Conservation (phyloP, 2,888 invertebrate species). For the Trichacis sp. region DNA sequence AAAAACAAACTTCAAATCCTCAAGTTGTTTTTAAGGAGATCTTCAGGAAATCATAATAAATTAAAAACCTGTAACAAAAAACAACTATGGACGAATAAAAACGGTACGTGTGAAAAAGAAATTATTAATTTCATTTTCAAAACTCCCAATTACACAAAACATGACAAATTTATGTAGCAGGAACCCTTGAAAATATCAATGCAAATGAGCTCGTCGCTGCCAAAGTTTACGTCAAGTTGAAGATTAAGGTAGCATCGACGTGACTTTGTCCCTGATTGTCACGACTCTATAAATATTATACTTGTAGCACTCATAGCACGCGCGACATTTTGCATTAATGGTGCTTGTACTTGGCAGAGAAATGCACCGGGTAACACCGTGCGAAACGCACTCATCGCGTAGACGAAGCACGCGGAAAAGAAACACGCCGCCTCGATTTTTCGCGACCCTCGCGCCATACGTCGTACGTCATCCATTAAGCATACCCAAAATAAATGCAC, state of each 20-base stretch:
- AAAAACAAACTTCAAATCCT: too few species aligned
- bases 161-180: not conserved
- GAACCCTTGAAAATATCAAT: not conserved
- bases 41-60: too few species aligned
- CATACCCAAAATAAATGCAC: slow-evolving; percentile 42
- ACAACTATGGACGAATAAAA: too few species aligned
- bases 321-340: slow-evolving; percentile 23
- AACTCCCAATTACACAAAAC: not conserved
- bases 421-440: slow-evolving; percentile 28
- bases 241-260: slow-evolving; percentile 33
- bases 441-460: slow-evolving; percentile 16
- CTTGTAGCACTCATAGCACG: slow-evolving; percentile 25
- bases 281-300: slow-evolving; percentile 39
- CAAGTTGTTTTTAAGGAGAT: too few species aligned
- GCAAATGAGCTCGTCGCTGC: slow-evolving; percentile 13
- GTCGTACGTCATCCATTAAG: slow-evolving; percentile 35
- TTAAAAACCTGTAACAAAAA: too few species aligned
- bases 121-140: not conserved
- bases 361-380: slow-evolving; percentile 17
- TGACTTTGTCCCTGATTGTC: slow-evolving; percentile 39
- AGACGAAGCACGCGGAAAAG: slow-evolving; percentile 16
- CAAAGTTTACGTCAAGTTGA: slow-evolving; percentile 35
- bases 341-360: slow-evolving; percentile 38
- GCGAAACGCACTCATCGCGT: slow-evolving; percentile 33
- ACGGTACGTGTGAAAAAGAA: not conserved